Base-by-base conservation (phyloP, 2,113 vertebrate genomes). In the Tachuris rubrigastra region DNA sequence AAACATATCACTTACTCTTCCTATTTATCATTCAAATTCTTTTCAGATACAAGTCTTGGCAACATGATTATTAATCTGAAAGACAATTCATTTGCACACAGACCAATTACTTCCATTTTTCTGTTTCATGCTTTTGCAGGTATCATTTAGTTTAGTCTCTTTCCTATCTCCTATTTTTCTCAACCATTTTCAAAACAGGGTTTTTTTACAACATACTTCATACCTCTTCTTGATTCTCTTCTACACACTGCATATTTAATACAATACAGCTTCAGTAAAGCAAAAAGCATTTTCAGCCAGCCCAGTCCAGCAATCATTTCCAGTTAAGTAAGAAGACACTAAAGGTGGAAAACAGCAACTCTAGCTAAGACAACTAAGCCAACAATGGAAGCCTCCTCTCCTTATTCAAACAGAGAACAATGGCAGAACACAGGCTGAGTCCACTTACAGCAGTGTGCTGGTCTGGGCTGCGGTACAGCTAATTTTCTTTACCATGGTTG, bases 351-450 rank as follows among this genome's bases (percentile, higher is more conserved):
- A 88, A 42, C 37, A 74, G 39, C 24, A 84, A 68, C 1, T 7
- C 28, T 5, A 52, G 39, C 31, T 69, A 85, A 78, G 39, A 78
- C 30, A 89, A 63, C 13, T 10, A 73, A 85, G n/a, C 6, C 25
- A 91, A 44, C 0, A 0, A 72, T 0, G 1, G 42, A 91, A 75
- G 35, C 2, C 0, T 44, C 17, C n/a, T 58, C 39, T 10, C 10
- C 18, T 50, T 77, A 42, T 30, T 63, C 46, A 50, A 56, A 60
- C 1, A 10, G 27, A n/a, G 33, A 60, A 47, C 27, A 63, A 7
- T 2, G 10, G 35, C n/a, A 93, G 30, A 73, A 60, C 1, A 56
- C 14, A 83, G 31, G 44, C 76, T 76, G 50, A 83, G 58, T 11
- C 41, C 50, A 39, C 14, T 28, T 17, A 37, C 7, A 80, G 41